Evolutionary conservation across 2,888 invertebrate species (phyloP), one percentile per base, ranked within the genome.

Genomic region (Drosophila merina): DNA sequence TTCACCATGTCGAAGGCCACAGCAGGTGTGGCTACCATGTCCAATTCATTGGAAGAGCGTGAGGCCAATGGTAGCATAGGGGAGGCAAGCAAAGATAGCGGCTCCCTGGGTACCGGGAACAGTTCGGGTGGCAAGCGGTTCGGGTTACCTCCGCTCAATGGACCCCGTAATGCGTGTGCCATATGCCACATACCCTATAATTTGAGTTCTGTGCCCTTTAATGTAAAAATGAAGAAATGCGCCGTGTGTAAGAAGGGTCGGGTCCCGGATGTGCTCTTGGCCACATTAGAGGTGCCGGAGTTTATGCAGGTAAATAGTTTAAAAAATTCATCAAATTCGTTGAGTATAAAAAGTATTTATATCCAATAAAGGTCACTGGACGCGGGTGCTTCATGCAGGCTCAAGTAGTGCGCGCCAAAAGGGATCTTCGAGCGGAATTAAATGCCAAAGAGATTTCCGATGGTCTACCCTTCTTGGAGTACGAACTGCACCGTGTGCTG

Each of bases 371-470:
- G 28, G 28, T 28, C 28, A 94, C 95, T 49, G 90, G 97, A 1
- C 93, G 94, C 77, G 93, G 91, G 2, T 94, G 94, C 72, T 93
- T 96, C 72, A 93, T 96, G 72, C 95, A 96, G 89, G 94, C 94
- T 55, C 95, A 96, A 76, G 96, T 96, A 0, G 95, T 96, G 56
- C 94, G 97, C 47, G 93, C 95, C 0, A 95, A 97, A 76, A 94
- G 95, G 48, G 96, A 97, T 77, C 93, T 95, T 6, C 94, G 96
- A 9, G 96, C 96, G 0, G 98, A 98, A 92, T 93, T 95, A 0
- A 96, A 96, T 77, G 97, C 99, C 4, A 95, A 98, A 80, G 98
- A 99, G 92, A 97, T 99, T 67, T 98, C 98, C 1, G 97, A 99
- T 92, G 96, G 96, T 80, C 93, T 99, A 57, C 99, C 99, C 0